Percentiles rank a stretch among this genome's conserved stretches.
These are phyloP conservation scores for Odontamblyopus lacepedii DNA, from an alignment of 2,797 vertebrate species.

Conservation along the genomic window DNA sequence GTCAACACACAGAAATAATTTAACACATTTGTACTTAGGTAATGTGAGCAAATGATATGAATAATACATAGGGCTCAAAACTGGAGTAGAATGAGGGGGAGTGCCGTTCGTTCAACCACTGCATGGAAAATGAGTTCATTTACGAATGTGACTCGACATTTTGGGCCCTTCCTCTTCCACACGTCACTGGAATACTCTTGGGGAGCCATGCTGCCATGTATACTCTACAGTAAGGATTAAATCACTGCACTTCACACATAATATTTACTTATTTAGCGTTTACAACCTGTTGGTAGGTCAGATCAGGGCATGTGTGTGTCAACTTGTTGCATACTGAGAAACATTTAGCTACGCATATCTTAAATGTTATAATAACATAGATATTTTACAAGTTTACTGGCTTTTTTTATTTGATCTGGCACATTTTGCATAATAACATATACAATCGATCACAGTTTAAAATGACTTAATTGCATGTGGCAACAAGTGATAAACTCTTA, in stretches of 20 bases:
- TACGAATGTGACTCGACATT: constrained; percentile 70
- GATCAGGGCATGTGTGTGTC: constrained; percentile 38
- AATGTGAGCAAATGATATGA: constrained; percentile 80
- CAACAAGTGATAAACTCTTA: constrained; percentile 18
- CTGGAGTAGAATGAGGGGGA: constrained; percentile 37
- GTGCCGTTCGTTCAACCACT: constrained; percentile 44
- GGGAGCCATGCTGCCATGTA: constrained; percentile 56
- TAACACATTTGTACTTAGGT: constrained; percentile 80
- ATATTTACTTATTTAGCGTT: constrained; percentile 19
- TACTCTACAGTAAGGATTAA: constrained; percentile 30
- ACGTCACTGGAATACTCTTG: constrained; percentile 49
- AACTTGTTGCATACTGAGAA: constrained; percentile 64
- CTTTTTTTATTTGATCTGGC: neutral
- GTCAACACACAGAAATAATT: constrained; percentile 77
- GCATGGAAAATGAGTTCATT: constrained; percentile 49
- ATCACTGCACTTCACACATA: constrained; percentile 19
- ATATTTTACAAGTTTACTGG: neutral
- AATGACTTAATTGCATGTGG: neutral
- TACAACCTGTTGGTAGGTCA: constrained; percentile 49
- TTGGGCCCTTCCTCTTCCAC: constrained; percentile 42
- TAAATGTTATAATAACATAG: neutral
- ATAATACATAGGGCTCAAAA: constrained; percentile 72
- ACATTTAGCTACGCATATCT: neutral
- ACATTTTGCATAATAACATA: neutral
- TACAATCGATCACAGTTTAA: neutral